phyloP scores from a whole-genome alignment of 2,888 invertebrate genomes.

The Eupithecia inturbata region DNA sequence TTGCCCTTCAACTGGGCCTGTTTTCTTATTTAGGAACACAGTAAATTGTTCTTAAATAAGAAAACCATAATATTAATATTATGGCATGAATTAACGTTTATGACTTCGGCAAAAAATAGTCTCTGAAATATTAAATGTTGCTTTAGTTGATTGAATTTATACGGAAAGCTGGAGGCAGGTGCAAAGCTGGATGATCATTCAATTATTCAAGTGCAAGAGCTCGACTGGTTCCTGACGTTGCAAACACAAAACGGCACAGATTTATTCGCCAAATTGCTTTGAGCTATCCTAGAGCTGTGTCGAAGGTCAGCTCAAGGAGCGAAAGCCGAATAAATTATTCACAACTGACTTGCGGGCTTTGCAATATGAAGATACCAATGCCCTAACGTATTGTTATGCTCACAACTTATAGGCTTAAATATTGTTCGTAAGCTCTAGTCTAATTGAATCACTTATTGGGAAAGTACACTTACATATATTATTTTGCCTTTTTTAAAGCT shows the following conservation, averaged over 20 bases:
- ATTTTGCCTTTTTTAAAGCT: not conserved
- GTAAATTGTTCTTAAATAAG: too few species aligned
- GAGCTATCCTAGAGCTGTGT: constrained; percentile 45
- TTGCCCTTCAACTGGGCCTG: not conserved
- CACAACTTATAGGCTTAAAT: not conserved
- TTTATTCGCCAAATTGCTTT: constrained; percentile 65
- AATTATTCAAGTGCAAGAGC: constrained; percentile 60
- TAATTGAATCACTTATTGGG: not conserved
- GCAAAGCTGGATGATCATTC: constrained; percentile 52
- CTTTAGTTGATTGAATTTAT: constrained; percentile 39
- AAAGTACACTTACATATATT: not conserved
- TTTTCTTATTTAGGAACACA: not conserved
- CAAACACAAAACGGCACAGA: constrained; percentile 61
- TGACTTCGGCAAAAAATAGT: constrained; percentile 17
- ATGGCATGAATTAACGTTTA: not conserved
- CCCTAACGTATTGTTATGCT: not conserved
- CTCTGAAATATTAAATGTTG: constrained; percentile 32
- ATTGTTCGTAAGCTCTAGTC: not conserved
- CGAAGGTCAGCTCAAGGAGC: constrained; percentile 28
- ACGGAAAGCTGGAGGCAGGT: constrained; percentile 42
- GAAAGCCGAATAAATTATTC: constrained; percentile 23
- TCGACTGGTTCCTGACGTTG: constrained; percentile 56
- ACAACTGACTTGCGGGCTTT: not conserved
- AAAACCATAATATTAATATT: not conserved
- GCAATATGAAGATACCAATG: not conserved